phyloP scores from a whole-genome alignment of 2,888 invertebrate genomes.

The Xestoiulus laeticollis region DNA sequence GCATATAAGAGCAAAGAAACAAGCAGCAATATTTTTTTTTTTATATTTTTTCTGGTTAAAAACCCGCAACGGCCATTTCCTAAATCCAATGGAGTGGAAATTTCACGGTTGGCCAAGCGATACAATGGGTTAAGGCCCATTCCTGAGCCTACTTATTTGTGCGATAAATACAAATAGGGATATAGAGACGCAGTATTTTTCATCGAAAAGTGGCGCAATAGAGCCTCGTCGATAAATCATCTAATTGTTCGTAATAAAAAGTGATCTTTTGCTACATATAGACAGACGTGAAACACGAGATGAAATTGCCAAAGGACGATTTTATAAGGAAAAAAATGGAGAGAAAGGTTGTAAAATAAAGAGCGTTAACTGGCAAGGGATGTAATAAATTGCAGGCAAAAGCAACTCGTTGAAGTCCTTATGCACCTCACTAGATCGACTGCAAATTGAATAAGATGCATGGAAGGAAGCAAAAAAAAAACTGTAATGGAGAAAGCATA shows the following conservation, averaged over 20 bases:
- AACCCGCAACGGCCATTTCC: constrained; percentile 31
- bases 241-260: constrained; percentile 31
- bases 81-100: constrained; percentile 36
- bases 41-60: constrained; percentile 16
- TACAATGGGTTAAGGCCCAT: constrained; percentile 22
- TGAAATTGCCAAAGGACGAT: neutral
- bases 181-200: neutral
- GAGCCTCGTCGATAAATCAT: constrained; percentile 31
- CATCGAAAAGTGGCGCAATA: neutral
- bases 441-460: constrained; percentile 23
- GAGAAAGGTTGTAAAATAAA: constrained; percentile 41
- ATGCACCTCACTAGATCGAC: neutral
- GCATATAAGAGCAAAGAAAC: neutral
- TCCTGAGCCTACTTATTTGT: neutral
- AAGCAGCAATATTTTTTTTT: neutral
- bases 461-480: neutral
- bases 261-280: neutral
- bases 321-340: neutral
- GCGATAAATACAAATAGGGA: constrained; percentile 14
- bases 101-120: constrained; percentile 39
- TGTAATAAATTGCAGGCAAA: constrained; percentile 10
- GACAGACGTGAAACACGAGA: constrained; percentile 16
- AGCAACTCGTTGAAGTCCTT: constrained; percentile 28
- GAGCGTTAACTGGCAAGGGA: neutral
- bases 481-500: neutral